Evolutionary conservation across 2,797 vertebrate genomes (phyloP).

Genomic region (Telmatherina bonti): DNA sequence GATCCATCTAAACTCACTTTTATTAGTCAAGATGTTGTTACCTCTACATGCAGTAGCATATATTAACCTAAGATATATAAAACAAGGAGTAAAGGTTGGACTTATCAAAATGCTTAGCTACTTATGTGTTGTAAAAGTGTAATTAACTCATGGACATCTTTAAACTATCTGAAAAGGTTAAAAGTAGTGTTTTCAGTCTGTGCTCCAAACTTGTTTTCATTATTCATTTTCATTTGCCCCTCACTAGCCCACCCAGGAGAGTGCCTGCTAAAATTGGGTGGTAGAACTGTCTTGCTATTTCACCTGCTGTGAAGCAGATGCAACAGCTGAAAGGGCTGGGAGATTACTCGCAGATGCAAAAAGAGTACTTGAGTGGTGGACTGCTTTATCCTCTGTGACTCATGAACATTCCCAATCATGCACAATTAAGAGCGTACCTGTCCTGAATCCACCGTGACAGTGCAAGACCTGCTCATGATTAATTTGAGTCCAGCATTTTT

Average conservation of each 20-base stretch:
- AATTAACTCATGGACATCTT: conserved; percentile 19
- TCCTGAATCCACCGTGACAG: conserved; percentile 54
- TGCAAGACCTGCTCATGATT: conserved; percentile 26
- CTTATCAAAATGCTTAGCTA: background rate
- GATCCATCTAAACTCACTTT: background rate
- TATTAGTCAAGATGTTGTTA: background rate
- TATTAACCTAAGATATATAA: background rate
- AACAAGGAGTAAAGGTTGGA: background rate
- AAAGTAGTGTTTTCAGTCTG: conserved; percentile 18
- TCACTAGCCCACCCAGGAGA: conserved; percentile 63
- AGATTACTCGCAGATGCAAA: conserved; percentile 63
- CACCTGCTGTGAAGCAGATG: conserved; percentile 78
- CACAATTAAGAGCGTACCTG: conserved; percentile 53
- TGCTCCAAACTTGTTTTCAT: conserved; percentile 45
- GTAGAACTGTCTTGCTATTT: conserved; percentile 63
- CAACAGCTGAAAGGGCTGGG: conserved; percentile 38
- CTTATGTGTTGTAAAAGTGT: background rate
- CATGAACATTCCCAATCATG: conserved; percentile 50
- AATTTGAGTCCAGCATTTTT: conserved; percentile 17
- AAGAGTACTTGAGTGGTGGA: conserved; percentile 25
- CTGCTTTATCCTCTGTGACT: conserved; percentile 64
- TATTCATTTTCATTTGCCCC: conserved; percentile 23
- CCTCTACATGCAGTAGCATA: background rate
- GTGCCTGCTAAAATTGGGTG: conserved; percentile 57
- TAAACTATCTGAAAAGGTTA: conserved; percentile 22